Conservation (phyloP, 92 coral and sea anemone species). For the Scolanthus callimorphus region DNA sequence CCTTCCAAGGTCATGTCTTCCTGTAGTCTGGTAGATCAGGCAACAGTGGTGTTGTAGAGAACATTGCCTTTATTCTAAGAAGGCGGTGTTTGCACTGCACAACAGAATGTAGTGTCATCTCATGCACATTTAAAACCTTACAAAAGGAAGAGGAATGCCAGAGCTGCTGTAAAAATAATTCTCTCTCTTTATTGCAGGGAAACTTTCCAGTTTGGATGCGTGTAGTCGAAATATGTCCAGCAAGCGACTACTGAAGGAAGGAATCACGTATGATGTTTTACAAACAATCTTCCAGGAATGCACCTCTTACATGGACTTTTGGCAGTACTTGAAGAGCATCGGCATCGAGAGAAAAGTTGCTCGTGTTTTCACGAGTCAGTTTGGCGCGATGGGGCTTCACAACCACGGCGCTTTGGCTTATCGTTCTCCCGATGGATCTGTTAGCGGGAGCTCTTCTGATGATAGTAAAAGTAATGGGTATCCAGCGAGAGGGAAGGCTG, state of each 20-base stretch:
- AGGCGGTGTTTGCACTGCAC: too few species aligned
- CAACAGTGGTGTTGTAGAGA: too few species aligned
- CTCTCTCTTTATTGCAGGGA: too few species aligned
- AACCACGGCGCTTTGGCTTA: constrained; percentile 66
- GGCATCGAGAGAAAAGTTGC: constrained; percentile 90
- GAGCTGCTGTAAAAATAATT: too few species aligned
- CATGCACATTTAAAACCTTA: too few species aligned
- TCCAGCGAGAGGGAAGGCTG: not conserved
- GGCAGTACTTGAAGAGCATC: constrained; percentile 58
- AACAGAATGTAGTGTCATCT: too few species aligned
- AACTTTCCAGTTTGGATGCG: constrained; percentile 71
- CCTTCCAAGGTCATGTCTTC: too few species aligned
- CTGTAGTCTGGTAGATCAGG: too few species aligned
- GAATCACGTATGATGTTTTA: constrained; percentile 74
- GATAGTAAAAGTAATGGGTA: not conserved
- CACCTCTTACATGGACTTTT: constrained; percentile 90
- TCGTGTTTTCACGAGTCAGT: constrained; percentile 73
- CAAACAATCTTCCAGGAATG: constrained; percentile 79
- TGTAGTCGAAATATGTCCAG: constrained; percentile 71
- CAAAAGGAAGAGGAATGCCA: too few species aligned
- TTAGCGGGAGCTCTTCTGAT: constrained; percentile 4
- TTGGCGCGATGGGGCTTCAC: constrained; percentile 74
- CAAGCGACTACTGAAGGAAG: constrained; percentile 65
- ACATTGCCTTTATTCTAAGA: too few species aligned
- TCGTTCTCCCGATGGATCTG: not conserved